A percentile compares a stretch with the other conserved stretches of the same genome.
Evolutionary conservation across 2,113 vertebrate species (phyloP).

Genomic region (Cryptomyrus ogoouensis): DNA sequence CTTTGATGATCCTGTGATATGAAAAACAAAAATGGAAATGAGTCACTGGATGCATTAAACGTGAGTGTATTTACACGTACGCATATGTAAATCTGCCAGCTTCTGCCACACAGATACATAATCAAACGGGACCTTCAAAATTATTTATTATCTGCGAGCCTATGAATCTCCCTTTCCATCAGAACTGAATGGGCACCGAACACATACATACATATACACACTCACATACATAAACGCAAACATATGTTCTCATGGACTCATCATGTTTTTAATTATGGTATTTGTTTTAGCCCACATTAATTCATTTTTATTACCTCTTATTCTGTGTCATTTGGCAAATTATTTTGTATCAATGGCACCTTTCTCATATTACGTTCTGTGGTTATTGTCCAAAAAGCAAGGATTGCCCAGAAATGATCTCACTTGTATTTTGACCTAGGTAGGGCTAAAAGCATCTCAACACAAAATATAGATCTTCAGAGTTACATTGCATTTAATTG

Average conservation of each 20-base stretch:
- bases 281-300: not conserved
- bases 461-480: not conserved
- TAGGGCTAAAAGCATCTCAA: conserved; percentile 28
- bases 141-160: not conserved
- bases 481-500: conserved; percentile 41
- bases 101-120: not conserved
- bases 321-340: not conserved
- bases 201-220: not conserved
- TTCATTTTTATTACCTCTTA: not conserved
- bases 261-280: not conserved
- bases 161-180: not conserved
- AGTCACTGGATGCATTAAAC: not conserved
- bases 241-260: not conserved
- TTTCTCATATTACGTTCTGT: not conserved
- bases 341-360: not conserved
- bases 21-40: not conserved
- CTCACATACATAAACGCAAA: not conserved
- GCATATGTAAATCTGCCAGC: not conserved
- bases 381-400: not conserved
- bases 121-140: not conserved
- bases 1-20: not conserved
- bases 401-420: not conserved
- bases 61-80: not conserved
- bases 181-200: not conserved
- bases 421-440: conserved; percentile 20